Evolutionary conservation across 1,140 invertebrate species (phyloP), one percentile per base, ranked within the genome.

Genomic region (Octopus sinensis): DNA sequence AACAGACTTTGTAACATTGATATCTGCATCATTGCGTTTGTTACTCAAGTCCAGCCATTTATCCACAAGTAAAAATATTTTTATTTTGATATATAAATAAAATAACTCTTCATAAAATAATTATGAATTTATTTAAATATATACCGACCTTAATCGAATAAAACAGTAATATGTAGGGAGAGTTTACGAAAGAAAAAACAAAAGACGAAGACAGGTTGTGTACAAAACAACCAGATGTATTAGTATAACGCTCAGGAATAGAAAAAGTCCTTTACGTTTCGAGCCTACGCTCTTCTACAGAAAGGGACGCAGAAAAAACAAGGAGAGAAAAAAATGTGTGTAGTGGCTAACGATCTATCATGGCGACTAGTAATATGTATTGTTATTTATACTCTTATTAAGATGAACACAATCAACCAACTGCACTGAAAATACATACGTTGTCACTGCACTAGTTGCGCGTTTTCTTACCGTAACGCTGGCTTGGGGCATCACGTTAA

Each of bases 321-420:
- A 23, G 23, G 23, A 23, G 23, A 23, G 23, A 23, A 23, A 23
- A 23, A 23, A 23, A 23, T 23, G 23, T 23, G 23, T 23, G 23
- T 23, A 23, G 23, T 23, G 23, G 23, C 23, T 23, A 23, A 23
- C 23, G 23, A 23, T 23, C 23, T 23, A 23, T 23, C 23, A 23
- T 23, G 23, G 23, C 23, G 23, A 23, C 23, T 23, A 68, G 62
- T 68, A 68, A 68, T 3, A 43, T 43, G 30, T 43, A 43, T 43
- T 43, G 30, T 43, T 43, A 43, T 43, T 43, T 43, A 43, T 43
- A 68, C 62, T 2, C 12, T 68, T 68, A 68, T 68, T 68, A 68
- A 68, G 62, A 68, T 68, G 62, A 68, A n/a, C 62, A 68, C 62
- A 68, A 68, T 68, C 62, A 68, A 68, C 62, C 62, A 68, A 43